Percentiles rank a stretch among this genome's conserved stretches.
phyloP scores from a whole-genome alignment of 2,113 vertebrate genomes.

The Macquaria ambigua region DNA sequence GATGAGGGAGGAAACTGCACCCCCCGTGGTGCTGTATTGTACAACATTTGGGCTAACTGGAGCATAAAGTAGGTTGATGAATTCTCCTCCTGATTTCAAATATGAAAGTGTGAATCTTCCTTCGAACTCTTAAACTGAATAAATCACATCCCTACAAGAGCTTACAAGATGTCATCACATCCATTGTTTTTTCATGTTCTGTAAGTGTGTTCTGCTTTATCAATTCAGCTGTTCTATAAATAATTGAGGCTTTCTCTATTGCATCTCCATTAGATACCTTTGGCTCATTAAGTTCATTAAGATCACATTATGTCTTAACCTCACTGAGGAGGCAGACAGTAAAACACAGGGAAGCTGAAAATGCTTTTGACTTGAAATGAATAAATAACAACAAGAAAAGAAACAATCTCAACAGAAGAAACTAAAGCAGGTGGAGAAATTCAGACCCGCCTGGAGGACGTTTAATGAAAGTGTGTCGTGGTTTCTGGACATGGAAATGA shows the following conservation, averaged over 20 bases:
- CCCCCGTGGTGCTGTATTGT: constrained; percentile 48
- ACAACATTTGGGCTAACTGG: constrained; percentile 63
- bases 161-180: not conserved
- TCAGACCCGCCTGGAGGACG: too few species aligned
- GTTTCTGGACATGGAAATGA: not conserved
- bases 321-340: not conserved
- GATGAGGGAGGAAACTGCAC: constrained; percentile 50
- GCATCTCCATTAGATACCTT: not conserved
- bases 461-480: not conserved
- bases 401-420: too few species aligned
- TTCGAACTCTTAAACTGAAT: not conserved
- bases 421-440: too few species aligned
- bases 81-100: constrained; percentile 21
- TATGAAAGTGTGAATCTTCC: constrained; percentile 13
- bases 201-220: not conserved
- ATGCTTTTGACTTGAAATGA: not conserved
- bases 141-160: not conserved
- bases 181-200: not conserved
- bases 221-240: not conserved
- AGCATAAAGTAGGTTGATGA: constrained; percentile 58
- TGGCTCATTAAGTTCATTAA: not conserved
- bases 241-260: too few species aligned
- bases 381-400: too few species aligned
- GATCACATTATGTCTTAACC: not conserved
- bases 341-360: not conserved